A percentile compares a stretch with the other conserved stretches of the same genome.
Conservation (phyloP, 2,113 vertebrate species). For the Archocentrus centrarchus region DNA sequence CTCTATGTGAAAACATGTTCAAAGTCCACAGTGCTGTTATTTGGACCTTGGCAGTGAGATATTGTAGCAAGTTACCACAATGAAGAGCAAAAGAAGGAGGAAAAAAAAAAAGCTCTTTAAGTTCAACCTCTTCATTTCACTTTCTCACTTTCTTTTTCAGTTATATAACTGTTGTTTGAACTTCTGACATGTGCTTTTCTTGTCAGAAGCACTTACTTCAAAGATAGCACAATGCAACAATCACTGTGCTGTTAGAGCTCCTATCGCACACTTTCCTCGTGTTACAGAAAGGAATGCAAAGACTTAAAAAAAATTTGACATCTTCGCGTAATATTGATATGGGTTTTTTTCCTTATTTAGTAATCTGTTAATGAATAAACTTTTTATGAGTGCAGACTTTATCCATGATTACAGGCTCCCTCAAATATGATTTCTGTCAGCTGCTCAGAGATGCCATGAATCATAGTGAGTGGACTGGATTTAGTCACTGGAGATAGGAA, state of each 20-base stretch:
- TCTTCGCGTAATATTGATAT: neutral
- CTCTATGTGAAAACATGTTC: neutral
- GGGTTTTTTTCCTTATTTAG: neutral
- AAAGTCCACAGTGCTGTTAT: neutral
- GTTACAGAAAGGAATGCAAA: neutral
- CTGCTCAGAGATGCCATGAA: neutral
- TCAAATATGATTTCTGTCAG: neutral
- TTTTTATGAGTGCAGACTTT: neutral
- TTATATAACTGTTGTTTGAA: neutral
- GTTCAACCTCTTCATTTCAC: neutral
- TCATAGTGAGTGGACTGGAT: neutral
- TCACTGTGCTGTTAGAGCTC: neutral
- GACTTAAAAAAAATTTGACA: too few species aligned
- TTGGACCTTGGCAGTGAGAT: neutral
- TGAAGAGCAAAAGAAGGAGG: neutral
- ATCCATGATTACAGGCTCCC: neutral
- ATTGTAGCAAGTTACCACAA: neutral
- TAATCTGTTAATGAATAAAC: neutral
- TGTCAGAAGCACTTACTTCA: conserved; percentile 1
- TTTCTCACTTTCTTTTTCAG: neutral
- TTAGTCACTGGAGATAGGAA: neutral
- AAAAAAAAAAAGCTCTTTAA: neutral
- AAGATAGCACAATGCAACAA: neutral
- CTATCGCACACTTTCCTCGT: neutral
- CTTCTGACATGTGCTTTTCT: neutral